Evolutionary conservation across 2,888 invertebrate species (phyloP).

Genomic region (Aleiodes testaceus): DNA sequence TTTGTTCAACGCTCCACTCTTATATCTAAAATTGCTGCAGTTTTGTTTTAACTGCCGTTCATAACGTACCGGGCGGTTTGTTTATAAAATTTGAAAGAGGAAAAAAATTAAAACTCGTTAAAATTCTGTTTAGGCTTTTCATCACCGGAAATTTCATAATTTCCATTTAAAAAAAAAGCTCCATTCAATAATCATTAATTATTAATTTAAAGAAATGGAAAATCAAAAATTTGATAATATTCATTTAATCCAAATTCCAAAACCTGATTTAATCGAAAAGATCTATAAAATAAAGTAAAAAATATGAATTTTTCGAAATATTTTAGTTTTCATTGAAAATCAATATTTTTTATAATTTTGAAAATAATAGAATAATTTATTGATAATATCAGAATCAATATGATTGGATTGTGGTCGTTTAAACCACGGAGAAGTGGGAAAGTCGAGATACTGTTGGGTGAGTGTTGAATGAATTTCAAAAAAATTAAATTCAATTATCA

Average conservation of each 20-base stretch:
- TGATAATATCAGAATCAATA: conserved; percentile 56
- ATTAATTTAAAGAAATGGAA: no score
- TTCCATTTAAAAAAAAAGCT: no score
- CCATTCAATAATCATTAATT: no score
- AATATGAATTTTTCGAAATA: background rate
- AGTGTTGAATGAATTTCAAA: conserved; percentile 58
- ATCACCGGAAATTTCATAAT: no score
- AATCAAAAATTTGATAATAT: background rate
- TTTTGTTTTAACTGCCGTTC: conserved; percentile 58
- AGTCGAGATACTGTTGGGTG: conserved; percentile 84
- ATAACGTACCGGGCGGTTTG: conserved; percentile 52
- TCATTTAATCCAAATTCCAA: background rate
- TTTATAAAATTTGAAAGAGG: conserved; percentile 6
- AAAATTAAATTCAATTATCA: background rate
- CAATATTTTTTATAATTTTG: background rate
- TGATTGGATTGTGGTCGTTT: conserved; percentile 79
- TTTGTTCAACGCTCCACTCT: conserved; percentile 51
- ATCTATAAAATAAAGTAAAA: background rate
- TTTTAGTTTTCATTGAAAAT: background rate
- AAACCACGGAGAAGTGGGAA: conserved; percentile 79
- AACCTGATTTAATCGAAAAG: background rate
- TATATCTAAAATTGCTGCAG: conserved; percentile 56
- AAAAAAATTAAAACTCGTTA: conserved; percentile 12
- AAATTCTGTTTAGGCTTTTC: background rate
- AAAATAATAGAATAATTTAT: background rate